phyloP scores from a whole-genome alignment of 2,113 vertebrate species.

The Prietella phreatophila region DNA sequence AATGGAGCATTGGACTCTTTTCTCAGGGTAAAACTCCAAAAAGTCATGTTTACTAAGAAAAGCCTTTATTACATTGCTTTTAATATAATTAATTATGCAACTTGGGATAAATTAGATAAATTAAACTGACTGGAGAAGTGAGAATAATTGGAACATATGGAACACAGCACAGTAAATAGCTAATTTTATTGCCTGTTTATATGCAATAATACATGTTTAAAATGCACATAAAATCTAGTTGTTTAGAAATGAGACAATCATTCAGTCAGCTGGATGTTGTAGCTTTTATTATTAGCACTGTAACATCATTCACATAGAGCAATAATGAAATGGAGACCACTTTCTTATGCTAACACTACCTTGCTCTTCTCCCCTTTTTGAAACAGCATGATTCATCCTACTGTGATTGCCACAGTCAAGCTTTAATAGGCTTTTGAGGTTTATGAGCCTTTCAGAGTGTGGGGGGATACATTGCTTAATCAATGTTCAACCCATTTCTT shows the following conservation, averaged over 20 bases:
- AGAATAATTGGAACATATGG: slow-evolving; percentile 9
- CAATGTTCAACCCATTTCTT: slow-evolving; percentile 69
- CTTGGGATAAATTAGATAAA: neutral
- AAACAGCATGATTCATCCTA: slow-evolving; percentile 28
- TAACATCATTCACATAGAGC: neutral
- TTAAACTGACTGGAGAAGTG: neutral
- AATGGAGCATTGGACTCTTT: slow-evolving; percentile 96
- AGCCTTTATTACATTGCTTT: neutral
- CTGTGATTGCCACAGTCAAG: slow-evolving; percentile 54
- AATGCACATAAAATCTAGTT: neutral
- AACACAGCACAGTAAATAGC: neutral
- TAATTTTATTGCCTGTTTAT: neutral
- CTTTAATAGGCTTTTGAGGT: slow-evolving; percentile 58
- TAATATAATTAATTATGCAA: neutral
- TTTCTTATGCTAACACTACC: neutral
- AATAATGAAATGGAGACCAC: neutral
- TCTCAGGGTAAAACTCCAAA: slow-evolving; percentile 80
- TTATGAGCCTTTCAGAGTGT: slow-evolving; percentile 41
- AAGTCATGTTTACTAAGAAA: neutral
- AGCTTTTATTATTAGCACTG: slow-evolving; percentile 15
- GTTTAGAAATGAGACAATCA: neutral
- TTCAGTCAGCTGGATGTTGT: neutral
- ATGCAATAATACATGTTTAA: neutral
- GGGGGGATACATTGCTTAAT: slow-evolving; percentile 64
- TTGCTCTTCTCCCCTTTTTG: slow-evolving; percentile 36